Base-by-base conservation (phyloP, 2,888 invertebrate genomes). In the Amphimallon solstitiale region DNA sequence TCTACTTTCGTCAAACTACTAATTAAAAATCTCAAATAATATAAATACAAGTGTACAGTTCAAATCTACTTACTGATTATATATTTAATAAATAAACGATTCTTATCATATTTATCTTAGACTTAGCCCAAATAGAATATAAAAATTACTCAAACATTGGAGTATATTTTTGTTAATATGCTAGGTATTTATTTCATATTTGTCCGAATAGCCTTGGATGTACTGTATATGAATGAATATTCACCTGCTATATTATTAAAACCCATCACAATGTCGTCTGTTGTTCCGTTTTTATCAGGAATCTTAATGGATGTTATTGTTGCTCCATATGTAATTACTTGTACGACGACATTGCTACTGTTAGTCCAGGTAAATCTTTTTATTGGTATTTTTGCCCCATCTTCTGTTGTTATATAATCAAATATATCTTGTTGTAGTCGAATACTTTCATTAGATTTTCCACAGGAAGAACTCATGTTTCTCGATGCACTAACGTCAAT, bases 271-370 rank as follows among this genome's bases (percentile, higher is more conserved):
- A 97, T 86, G 77, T 97, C 96, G 23, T 88, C 90, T 4, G 91
- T 76, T 6, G 85, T 82, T 34, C 93, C 93, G 78, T 87, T 83
- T 71, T 86, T 89, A 78, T 94, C 92, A 0, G 94, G 94, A 2
- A 91, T 87, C 79, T 88, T 87, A 9, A 97, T 86, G n/a, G 89
- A 86, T 0, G 91, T 92, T 64, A 97, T 89, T 1, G 93, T 92
- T 0, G 94, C 96, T 38, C 96, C 97, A 74, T 92, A 92, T n/a
- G 90, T 89, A 65, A 95, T 88, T 0, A 94, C 84, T 83, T 88
- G 87, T 0, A 92, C 89, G 52, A 80, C 84, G 82, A 91, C 86
- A 64, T 87, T 85, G 73, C 87, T 88, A 56, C 83, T 83, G 71
- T 92, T 93, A 68, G 81, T 85, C 85, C 93, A 87, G 0, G 90